Percentiles rank a stretch among this genome's conserved stretches.
phyloP scores from a whole-genome alignment of 2,888 invertebrate genomes.

The Epinotia brunnichana region DNA sequence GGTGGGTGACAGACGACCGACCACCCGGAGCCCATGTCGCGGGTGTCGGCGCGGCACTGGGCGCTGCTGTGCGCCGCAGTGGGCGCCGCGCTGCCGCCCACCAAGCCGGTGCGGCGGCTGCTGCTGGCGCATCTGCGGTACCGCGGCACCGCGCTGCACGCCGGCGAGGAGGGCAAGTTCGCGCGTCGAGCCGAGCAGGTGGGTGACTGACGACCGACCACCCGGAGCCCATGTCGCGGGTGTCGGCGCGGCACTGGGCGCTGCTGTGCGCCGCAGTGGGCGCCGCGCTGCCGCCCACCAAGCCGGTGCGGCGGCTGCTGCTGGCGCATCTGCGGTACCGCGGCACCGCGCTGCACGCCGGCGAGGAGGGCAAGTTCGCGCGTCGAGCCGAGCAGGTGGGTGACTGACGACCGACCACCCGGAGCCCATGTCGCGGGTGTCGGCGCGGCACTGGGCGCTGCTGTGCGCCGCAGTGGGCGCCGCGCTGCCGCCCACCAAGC shows the following conservation, averaged over 20 bases:
- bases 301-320: slow-evolving; percentile 88
- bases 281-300: background rate
- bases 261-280: too few species aligned
- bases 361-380: slow-evolving; percentile 97
- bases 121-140: slow-evolving; percentile 90
- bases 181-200: too few species aligned
- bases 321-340: slow-evolving; percentile 95
- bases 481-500: too few species aligned
- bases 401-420: background rate
- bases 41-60: slow-evolving; percentile 96
- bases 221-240: too few species aligned
- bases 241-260: too few species aligned
- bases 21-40: slow-evolving; percentile 93
- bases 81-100: slow-evolving; percentile 91
- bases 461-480: too few species aligned
- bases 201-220: too few species aligned
- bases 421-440: too few species aligned
- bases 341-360: slow-evolving; percentile 91
- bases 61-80: slow-evolving; percentile 87
- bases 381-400: slow-evolving; percentile 93
- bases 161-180: slow-evolving; percentile 96
- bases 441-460: too few species aligned
- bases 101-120: slow-evolving; percentile 92
- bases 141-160: slow-evolving; percentile 89
- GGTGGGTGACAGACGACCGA: too few species aligned